A percentile compares a stretch with the other conserved stretches of the same genome.
These are phyloP conservation scores for Chiloscyllium plagiosum DNA, from an alignment of 2,113 vertebrate genomes.

Conservation along the genomic window DNA sequence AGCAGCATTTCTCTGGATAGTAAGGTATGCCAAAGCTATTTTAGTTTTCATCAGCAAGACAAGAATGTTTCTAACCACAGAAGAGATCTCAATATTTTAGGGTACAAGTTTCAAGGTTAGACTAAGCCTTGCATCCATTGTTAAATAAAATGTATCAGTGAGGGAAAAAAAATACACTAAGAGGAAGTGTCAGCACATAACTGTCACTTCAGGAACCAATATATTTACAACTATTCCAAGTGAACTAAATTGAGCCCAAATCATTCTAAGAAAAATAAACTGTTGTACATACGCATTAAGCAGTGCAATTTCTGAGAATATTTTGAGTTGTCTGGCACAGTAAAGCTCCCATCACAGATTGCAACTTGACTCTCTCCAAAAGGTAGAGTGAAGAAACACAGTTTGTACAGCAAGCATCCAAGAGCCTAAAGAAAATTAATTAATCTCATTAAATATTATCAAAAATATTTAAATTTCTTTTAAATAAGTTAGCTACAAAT, in stretches of 20 bases:
- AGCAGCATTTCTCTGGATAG: neutral
- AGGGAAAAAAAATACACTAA: neutral
- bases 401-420: slow-evolving; percentile 97
- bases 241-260: neutral
- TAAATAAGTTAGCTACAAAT: neutral
- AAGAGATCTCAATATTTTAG: neutral
- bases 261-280: neutral
- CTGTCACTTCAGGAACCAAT: neutral
- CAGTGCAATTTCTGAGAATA: slow-evolving; percentile 82
- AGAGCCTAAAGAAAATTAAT: slow-evolving; percentile 68
- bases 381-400: slow-evolving; percentile 95
- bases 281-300: slow-evolving; percentile 80
- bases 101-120: neutral
- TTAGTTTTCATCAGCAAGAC: neutral
- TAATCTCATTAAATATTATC: neutral
- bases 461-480: neutral
- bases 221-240: neutral
- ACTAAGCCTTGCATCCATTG: neutral
- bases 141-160: neutral
- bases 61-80: neutral
- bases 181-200: neutral
- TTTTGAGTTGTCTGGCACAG: slow-evolving; percentile 85
- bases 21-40: neutral
- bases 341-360: slow-evolving; percentile 93
- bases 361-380: slow-evolving; percentile 98